Evolutionary conservation across 2,113 vertebrate genomes (phyloP).

Genomic region (Cyanoderma ruficeps): DNA sequence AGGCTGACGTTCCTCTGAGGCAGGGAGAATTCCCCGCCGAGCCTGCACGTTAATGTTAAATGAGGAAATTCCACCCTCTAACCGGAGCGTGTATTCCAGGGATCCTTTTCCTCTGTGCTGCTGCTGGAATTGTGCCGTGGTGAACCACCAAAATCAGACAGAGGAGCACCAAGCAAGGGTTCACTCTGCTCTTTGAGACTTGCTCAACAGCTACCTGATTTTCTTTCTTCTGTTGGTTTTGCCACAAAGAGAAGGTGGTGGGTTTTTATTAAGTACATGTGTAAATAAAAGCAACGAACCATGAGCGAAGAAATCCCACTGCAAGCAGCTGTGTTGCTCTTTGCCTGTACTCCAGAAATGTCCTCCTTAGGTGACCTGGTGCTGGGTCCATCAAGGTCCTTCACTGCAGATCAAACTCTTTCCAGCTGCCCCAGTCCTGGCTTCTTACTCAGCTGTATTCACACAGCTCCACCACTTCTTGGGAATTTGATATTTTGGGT

Average conservation of each 20-base stretch:
- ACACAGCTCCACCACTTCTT: not conserved
- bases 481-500: not conserved
- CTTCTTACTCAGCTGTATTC: not conserved
- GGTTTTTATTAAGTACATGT: not conserved
- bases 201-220: rapidly evolving
- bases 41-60: not conserved
- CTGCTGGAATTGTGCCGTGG: rapidly evolving
- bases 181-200: rapidly evolving
- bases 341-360: rapidly evolving
- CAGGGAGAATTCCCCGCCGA: not conserved
- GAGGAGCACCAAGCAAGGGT: not conserved
- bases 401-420: rapidly evolving
- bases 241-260: not conserved
- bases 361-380: not conserved
- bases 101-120: not conserved
- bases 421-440: not conserved
- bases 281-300: not conserved
- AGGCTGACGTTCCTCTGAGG: not conserved
- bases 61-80: not conserved
- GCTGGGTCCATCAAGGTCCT: not conserved
- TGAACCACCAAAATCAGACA: not conserved
- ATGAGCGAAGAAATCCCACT: not conserved
- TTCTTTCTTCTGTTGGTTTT: not conserved
- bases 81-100: rapidly evolving
- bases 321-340: not conserved